Evolutionary conservation across 1,140 invertebrate genomes (phyloP).

Genomic region (Aricia agestis): DNA sequence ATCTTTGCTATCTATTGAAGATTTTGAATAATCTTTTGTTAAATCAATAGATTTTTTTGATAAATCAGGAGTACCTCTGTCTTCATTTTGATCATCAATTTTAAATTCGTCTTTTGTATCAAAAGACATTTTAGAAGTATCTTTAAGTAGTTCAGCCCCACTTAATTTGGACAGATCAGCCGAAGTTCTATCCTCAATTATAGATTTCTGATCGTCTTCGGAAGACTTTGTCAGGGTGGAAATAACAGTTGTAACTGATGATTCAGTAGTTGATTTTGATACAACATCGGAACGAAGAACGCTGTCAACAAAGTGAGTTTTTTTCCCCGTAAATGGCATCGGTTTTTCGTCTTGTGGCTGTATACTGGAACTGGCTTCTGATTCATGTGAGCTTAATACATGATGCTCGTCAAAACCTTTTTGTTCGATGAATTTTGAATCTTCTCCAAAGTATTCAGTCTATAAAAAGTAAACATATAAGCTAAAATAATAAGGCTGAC

Average conservation of each 20-base stretch:
- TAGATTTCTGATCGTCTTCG: slow-evolving; percentile 65
- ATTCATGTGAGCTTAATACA: slow-evolving; percentile 29
- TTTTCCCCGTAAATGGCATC: slow-evolving; percentile 43
- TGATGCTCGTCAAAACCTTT: slow-evolving; percentile 23
- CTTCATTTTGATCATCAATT: slow-evolving; percentile 56
- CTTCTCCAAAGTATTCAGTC: slow-evolving; percentile 60
- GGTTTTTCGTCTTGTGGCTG: slow-evolving; percentile 37
- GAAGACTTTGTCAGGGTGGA: slow-evolving; percentile 68
- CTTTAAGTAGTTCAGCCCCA: slow-evolving; percentile 64
- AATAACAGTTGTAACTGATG: slow-evolving; percentile 64
- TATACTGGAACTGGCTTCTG: slow-evolving; percentile 32
- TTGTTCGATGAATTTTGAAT: slow-evolving; percentile 45
- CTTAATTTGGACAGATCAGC: slow-evolving; percentile 67
- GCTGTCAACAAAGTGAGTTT: slow-evolving; percentile 55
- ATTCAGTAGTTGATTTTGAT: slow-evolving; percentile 68
- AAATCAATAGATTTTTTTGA: slow-evolving; percentile 68
- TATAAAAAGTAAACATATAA: slow-evolving; percentile 24
- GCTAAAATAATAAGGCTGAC: neutral
- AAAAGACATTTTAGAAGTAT: slow-evolving; percentile 63
- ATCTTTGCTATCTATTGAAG: slow-evolving; percentile 70
- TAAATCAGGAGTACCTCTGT: slow-evolving; percentile 61
- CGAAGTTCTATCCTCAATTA: slow-evolving; percentile 63
- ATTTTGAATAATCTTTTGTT: slow-evolving; percentile 71
- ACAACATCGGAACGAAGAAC: slow-evolving; percentile 55
- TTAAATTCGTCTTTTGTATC: slow-evolving; percentile 63